Evolutionary conservation across 1,140 invertebrate species (phyloP).

Genomic region (Anadara kagoshimensis): DNA sequence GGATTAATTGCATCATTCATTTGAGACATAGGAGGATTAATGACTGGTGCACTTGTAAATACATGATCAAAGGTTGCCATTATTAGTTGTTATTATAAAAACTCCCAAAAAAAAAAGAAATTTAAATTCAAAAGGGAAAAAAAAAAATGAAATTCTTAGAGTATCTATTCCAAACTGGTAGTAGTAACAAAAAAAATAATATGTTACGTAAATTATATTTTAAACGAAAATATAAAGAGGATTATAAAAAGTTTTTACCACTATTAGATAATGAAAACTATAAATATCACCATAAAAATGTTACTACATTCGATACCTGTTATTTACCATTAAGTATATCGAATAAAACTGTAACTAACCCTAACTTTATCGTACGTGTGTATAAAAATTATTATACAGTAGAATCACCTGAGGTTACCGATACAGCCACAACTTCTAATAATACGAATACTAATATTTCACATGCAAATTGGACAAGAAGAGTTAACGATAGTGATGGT

Average conservation of each 20-base stretch:
- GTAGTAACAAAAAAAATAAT: too few relatives aligned
- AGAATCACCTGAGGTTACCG: neutral
- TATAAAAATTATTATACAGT: neutral
- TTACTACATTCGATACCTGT: neutral
- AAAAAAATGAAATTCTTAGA: neutral
- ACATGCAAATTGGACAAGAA: neutral
- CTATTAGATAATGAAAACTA: neutral
- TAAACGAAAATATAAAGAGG: neutral
- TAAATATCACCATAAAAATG: neutral
- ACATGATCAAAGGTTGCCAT: conserved; percentile 2
- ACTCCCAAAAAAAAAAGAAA: too few relatives aligned
- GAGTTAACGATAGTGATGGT: neutral
- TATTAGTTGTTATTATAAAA: conserved; percentile 1
- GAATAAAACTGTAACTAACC: neutral
- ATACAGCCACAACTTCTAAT: neutral
- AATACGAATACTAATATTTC: neutral
- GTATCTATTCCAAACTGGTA: too few relatives aligned
- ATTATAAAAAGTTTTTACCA: neutral
- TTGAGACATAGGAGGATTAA: neutral
- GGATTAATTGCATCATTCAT: neutral
- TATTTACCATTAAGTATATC: conserved; percentile 8
- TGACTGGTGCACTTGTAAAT: neutral
- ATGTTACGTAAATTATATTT: neutral
- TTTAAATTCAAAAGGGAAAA: too few relatives aligned
- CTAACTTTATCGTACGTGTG: neutral